phyloP scores from a whole-genome alignment of 2,888 invertebrate species.

The Drosophila nigritarsus region DNA sequence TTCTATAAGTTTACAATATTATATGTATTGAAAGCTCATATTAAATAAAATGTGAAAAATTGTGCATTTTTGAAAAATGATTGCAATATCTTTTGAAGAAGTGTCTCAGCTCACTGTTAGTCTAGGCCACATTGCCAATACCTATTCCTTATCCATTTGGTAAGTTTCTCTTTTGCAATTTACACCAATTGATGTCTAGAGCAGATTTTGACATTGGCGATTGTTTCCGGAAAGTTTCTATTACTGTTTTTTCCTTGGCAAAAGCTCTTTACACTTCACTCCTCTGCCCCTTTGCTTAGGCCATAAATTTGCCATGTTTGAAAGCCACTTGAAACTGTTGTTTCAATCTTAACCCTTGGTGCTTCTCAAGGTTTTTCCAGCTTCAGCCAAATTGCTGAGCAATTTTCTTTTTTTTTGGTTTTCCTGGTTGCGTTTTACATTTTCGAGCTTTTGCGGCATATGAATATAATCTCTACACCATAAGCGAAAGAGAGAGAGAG shows the following conservation, averaged over 20 bases:
- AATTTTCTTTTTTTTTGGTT: constrained; percentile 52
- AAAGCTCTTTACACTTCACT: neutral
- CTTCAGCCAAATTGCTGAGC: constrained; percentile 46
- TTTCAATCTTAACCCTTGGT: constrained; percentile 25
- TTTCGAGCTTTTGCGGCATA: constrained; percentile 12
- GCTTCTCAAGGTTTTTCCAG: constrained; percentile 40
- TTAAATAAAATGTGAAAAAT: neutral
- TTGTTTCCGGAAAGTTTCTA: constrained; percentile 13
- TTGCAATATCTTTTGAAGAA: neutral
- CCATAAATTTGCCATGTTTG: constrained; percentile 44
- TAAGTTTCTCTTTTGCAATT: constrained; percentile 5
- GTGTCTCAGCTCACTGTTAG: neutral
- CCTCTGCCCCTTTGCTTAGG: constrained; percentile 12
- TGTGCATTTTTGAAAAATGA: neutral
- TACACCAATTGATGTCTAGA: constrained; percentile 12
- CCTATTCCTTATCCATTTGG: neutral
- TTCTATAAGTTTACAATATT: neutral
- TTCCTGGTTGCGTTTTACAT: constrained; percentile 30
- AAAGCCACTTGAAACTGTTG: constrained; percentile 3
- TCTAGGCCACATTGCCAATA: neutral
- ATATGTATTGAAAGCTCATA: neutral
- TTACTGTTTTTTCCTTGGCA: neutral
- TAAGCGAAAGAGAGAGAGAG: neutral
- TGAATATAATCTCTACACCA: constrained; percentile 41
- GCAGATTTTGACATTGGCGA: constrained; percentile 7